These are phyloP conservation scores for Callipepla californica DNA, from an alignment of 2,113 vertebrate species.

Conservation along the genomic window DNA sequence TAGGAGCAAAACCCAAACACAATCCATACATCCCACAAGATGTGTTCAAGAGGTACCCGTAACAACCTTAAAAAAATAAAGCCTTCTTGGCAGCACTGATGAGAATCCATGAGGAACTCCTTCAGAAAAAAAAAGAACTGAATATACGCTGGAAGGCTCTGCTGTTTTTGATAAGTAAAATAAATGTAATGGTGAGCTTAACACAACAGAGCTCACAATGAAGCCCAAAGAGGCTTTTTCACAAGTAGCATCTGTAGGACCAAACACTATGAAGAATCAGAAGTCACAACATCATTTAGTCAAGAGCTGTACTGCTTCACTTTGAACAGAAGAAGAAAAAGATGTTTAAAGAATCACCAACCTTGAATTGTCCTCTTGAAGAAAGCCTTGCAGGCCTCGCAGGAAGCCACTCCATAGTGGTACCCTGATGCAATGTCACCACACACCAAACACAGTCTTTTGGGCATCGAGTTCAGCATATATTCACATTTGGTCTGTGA, in stretches of 20 bases:
- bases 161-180: neutral
- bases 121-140: neutral
- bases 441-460: slow-evolving; percentile 98
- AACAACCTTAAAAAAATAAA: neutral
- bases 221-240: neutral
- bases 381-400: slow-evolving; percentile 99
- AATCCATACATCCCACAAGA: neutral
- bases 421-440: slow-evolving; percentile 99
- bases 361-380: slow-evolving; percentile 99
- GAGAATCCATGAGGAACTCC: neutral
- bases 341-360: slow-evolving; percentile 77
- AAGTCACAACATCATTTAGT: neutral
- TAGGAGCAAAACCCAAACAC: neutral
- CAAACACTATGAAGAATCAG: neutral
- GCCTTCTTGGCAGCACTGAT: neutral
- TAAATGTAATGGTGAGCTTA: neutral
- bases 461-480: slow-evolving; percentile 99
- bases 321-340: neutral
- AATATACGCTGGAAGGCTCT: fast-evolving
- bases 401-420: slow-evolving; percentile 98
- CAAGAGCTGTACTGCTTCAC: neutral
- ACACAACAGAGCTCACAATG: neutral
- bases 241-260: neutral
- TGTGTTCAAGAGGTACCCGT: neutral
- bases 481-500: slow-evolving; percentile 99